Evolutionary conservation across 92 coral and sea anemone species (phyloP).

Genomic region (Palythoa caribaeorum): DNA sequence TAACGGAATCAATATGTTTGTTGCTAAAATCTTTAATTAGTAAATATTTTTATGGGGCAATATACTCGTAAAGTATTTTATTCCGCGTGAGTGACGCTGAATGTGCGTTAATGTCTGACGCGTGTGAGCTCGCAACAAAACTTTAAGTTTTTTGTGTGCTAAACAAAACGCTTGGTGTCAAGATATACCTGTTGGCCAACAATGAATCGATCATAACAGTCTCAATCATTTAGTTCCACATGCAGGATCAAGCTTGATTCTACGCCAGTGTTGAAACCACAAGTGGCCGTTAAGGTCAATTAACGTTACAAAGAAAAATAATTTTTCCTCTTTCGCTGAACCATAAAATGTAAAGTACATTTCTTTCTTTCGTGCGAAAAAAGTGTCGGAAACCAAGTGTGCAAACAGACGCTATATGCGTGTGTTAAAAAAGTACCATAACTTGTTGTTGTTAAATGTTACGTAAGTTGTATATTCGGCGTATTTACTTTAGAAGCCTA

Average conservation of each 20-base stretch:
- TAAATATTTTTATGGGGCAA: neutral
- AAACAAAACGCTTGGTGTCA: constrained; percentile 15
- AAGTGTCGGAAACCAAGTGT: constrained; percentile 8
- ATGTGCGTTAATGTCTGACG: constrained; percentile 25
- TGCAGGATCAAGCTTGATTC: constrained; percentile 2
- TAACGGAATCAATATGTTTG: neutral
- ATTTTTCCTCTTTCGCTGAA: constrained; percentile 23
- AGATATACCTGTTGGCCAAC: neutral
- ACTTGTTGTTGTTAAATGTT: neutral
- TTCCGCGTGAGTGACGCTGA: constrained; percentile 21
- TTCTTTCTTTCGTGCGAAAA: neutral
- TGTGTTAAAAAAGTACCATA: neutral
- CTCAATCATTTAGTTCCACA: constrained; percentile 1
- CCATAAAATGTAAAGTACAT: neutral
- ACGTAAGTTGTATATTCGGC: neutral
- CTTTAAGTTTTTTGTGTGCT: neutral
- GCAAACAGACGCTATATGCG: neutral
- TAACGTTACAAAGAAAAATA: neutral
- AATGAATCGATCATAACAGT: constrained; percentile 12
- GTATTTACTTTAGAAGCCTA: neutral
- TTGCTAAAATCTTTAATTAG: neutral
- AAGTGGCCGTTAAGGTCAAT: constrained; percentile 37
- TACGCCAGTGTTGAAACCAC: neutral
- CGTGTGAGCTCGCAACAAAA: constrained; percentile 30
- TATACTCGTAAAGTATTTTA: neutral